Evolutionary conservation across 2,113 vertebrate genomes (phyloP), one percentile per base, ranked within the genome.

Genomic region (Australoheros scitulus): DNA sequence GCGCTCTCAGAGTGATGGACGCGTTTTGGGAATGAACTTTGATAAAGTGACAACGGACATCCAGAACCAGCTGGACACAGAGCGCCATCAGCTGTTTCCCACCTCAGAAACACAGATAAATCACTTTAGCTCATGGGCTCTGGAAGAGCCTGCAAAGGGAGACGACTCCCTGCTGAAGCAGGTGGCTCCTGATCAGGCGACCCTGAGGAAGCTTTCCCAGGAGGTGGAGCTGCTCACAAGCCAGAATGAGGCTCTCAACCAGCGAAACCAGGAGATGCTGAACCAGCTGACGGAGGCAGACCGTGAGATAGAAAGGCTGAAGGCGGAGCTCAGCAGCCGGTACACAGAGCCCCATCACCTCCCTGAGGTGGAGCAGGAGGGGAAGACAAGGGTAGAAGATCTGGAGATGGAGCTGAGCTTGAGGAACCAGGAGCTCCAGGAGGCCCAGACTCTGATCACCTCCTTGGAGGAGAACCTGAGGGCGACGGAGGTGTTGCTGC

Each of bases 211-310:
- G 43, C 90, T 94, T 1, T 89, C 89, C 60, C 76, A 70, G 22
- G 89, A 95, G 79, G 79, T 93, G 59, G 88, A 90, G 58, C 78
- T 90, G 36, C 92, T 95, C 57, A 82, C 80, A 7, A 56, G 59
- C 60, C 92, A 93, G 89, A 94, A 95, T 8, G 61, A 92, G 56
- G 91, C 91, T 6, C 91, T 95, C 32, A 80, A 94, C 79, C 95
- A 92, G 60, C 92, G 79, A 38, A 95, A 92, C 89, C 94, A 95
- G 81, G 95, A 95, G 88, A 94, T 95, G 90, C 65, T 95, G 0
- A 94, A 95, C 92, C 94, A 95, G 52, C 89, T 95, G 85, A 95
- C 91, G 0, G 95, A 95, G 89, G 94, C 94, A 0, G 93, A 95
- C 90, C 63, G 91, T 1, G 94, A 95, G 90, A 94, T 95, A 1